A percentile compares a stretch with the other conserved stretches of the same genome.
These are phyloP conservation scores for Bursaphelenchus mucronatus DNA, from an alignment of 1,140 invertebrate species.

Conservation along the genomic window DNA sequence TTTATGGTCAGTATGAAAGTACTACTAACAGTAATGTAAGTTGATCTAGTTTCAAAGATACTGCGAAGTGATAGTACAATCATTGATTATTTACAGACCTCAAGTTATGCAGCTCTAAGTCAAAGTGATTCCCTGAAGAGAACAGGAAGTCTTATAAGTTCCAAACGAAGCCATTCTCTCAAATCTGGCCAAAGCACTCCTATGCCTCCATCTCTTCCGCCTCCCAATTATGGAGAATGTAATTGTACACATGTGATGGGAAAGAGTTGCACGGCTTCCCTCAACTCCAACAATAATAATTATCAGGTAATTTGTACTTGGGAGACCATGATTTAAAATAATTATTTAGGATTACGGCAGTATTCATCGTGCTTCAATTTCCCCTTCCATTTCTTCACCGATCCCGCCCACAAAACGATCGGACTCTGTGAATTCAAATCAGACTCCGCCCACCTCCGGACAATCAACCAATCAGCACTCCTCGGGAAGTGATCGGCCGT, in stretches of 20 bases:
- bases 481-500: conserved; percentile 11
- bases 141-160: background rate
- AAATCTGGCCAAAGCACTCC: conserved; percentile 1
- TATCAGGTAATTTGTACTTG: background rate
- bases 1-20: conserved; percentile 13
- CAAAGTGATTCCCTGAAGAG: conserved; percentile 2
- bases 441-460: background rate
- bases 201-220: conserved; percentile 3
- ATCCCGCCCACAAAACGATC: background rate
- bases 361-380: too few species aligned
- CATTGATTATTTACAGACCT: conserved; percentile 3
- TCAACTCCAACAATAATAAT: conserved; percentile 8
- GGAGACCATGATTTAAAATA: too few species aligned
- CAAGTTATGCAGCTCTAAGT: conserved; percentile 12
- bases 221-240: conserved; percentile 1
- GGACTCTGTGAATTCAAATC: background rate
- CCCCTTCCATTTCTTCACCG: background rate
- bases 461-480: background rate
- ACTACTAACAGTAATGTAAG: conserved; percentile 16
- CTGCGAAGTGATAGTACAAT: background rate
- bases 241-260: background rate
- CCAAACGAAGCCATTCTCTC: background rate
- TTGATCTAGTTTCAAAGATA: background rate
- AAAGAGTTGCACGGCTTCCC: background rate
- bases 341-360: too few species aligned